Conservation (phyloP, 2,888 invertebrate genomes). For the Cryptocephalus primarius region DNA sequence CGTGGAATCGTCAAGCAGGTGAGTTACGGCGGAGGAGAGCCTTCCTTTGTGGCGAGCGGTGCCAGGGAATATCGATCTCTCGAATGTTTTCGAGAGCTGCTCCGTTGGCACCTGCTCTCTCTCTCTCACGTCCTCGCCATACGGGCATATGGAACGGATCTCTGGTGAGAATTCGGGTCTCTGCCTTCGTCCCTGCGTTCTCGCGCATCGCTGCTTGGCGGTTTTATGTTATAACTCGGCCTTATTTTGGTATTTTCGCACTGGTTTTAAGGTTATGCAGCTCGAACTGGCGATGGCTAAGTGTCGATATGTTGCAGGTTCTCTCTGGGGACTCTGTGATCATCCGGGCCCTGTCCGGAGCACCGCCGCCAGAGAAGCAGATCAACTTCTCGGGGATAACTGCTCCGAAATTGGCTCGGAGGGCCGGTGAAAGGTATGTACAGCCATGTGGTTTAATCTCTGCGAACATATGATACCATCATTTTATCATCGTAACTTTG, state of each 20-base stretch:
- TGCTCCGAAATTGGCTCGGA: slow-evolving; percentile 82
- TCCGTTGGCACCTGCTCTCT: slow-evolving; percentile 28
- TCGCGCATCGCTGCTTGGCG: neutral
- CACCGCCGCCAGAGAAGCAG: slow-evolving; percentile 86
- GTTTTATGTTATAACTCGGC: neutral
- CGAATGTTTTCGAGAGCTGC: slow-evolving; percentile 14
- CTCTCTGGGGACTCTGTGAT: slow-evolving; percentile 93
- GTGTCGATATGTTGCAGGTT: slow-evolving; percentile 50
- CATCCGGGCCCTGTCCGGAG: slow-evolving; percentile 77
- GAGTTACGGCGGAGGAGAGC: slow-evolving; percentile 17
- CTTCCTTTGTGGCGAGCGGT: neutral
- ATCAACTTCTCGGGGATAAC: slow-evolving; percentile 82
- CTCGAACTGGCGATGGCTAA: neutral
- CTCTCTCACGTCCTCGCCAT: too few species aligned
- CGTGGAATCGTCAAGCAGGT: slow-evolving; percentile 53
- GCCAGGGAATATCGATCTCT: neutral
- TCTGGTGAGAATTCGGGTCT: neutral
- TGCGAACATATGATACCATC: neutral
- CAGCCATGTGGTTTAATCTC: neutral
- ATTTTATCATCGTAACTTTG: too few species aligned
- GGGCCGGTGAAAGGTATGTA: slow-evolving; percentile 45
- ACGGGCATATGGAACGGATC: slow-evolving; percentile 1
- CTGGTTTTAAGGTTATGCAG: neutral
- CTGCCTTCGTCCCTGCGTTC: neutral
- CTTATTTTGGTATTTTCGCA: slow-evolving; percentile 16